phyloP scores from a whole-genome alignment of 1,140 invertebrate species.

The Pseudobourletiella spinata region DNA sequence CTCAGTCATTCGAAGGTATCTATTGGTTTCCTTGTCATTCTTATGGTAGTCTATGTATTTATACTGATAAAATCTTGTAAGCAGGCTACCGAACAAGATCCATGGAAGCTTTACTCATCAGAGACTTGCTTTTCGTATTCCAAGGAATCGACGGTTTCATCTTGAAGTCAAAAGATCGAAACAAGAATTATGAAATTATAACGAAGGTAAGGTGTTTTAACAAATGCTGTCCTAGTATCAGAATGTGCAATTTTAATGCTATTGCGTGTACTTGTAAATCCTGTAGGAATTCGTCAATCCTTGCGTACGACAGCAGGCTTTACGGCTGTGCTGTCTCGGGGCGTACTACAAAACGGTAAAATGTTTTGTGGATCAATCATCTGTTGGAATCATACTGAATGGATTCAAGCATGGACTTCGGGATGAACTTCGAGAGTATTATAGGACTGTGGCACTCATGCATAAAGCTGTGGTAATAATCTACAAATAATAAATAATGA shows the following conservation, averaged over 20 bases:
- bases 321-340: slow-evolving; percentile 72
- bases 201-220: slow-evolving; percentile 46
- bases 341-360: slow-evolving; percentile 72
- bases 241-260: no score
- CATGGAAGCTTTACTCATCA: slow-evolving; percentile 49
- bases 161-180: slow-evolving; percentile 55
- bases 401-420: slow-evolving; percentile 76
- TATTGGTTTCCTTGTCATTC: background rate
- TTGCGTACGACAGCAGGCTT: slow-evolving; percentile 46
- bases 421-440: slow-evolving; percentile 76
- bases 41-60: background rate
- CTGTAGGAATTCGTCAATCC: slow-evolving; percentile 43
- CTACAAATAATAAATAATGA: background rate
- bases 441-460: slow-evolving; percentile 74
- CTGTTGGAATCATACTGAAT: slow-evolving; percentile 65
- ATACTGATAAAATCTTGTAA: no score
- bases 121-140: slow-evolving; percentile 70
- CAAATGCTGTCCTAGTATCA: no score
- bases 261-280: no score
- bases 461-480: slow-evolving; percentile 60
- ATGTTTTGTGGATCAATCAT: slow-evolving; percentile 53
- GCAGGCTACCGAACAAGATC: slow-evolving; percentile 45
- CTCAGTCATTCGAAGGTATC: background rate
- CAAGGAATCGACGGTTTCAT: slow-evolving; percentile 71
- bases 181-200: slow-evolving; percentile 54